Base-by-base conservation (phyloP, 2,113 vertebrate species). In the Pimephales promelas region DNA sequence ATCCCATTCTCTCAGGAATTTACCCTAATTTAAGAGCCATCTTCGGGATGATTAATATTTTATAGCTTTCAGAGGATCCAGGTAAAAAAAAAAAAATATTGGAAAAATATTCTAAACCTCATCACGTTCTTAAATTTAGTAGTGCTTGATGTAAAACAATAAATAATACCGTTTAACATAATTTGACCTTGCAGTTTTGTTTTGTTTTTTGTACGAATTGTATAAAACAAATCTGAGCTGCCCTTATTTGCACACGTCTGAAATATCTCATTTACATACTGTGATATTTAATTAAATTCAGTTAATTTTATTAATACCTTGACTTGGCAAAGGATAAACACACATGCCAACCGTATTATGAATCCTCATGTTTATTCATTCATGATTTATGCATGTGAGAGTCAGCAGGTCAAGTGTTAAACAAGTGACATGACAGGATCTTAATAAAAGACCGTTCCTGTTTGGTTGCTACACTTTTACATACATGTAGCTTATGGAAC, bases 11-110 rank as follows among this genome's bases (percentile, higher is more conserved):
- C 84, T 26, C 10, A 79, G 88, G 89, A 79, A 86, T 82, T 82
- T 74, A 83, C 76, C 84, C 83, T 89, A 89, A 88, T 89, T 87
- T 78, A 83, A 84, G 87, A 85, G 54, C 78, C 83, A 84, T 88
- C 71, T 88, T 83, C 85, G 74, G 81, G 74, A 78, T 90, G 84
- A 83, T 90, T 89, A 90, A 84, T 89, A 89, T 87, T 90, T 89
- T 82, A 86, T 88, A 56, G 54, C 84, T 76, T 78, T 87, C 71
- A 75, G 82, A 85, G 62, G 80, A 84, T 66, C 66, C 78, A 85
- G 83, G 87, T 89, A 86, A 82, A 81, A 70, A 71, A 22, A 71
- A 85, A 80, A 81, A 70, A 24, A 64, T n/a, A n/a, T n/a, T 49
- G n/a, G 6, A 28, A 47, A 28, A 26, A 34, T 31, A 34, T 0